These are phyloP conservation scores for Centropus bengalensis DNA, from an alignment of 2,113 vertebrate species.

Conservation along the genomic window DNA sequence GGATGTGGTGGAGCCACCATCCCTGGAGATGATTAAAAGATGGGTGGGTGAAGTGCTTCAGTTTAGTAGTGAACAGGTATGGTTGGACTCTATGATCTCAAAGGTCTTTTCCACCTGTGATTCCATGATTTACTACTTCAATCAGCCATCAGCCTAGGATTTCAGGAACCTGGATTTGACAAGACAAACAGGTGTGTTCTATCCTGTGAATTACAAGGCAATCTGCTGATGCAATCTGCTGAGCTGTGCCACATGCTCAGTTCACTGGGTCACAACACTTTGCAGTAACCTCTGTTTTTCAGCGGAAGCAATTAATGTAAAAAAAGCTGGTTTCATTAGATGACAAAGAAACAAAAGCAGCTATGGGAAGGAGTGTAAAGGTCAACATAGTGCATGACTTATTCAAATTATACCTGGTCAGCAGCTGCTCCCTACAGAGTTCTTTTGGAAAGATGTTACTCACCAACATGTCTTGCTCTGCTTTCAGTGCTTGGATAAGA, in stretches of 20 bases:
- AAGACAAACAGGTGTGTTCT: background rate
- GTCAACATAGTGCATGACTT: background rate
- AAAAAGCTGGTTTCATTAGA: background rate
- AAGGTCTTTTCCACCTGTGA: too few relatives aligned
- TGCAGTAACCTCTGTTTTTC: background rate
- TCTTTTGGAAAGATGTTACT: conserved; percentile 39
- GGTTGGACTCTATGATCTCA: too few relatives aligned
- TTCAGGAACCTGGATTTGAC: background rate
- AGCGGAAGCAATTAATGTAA: background rate
- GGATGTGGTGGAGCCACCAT: too few relatives aligned
- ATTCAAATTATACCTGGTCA: background rate
- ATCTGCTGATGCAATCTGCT: background rate
- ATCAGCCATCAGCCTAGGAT: background rate
- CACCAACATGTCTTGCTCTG: conserved; percentile 88
- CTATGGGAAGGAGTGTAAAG: background rate
- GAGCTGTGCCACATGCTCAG: background rate
- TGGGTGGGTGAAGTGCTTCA: too few relatives aligned
- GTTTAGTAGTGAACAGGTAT: too few relatives aligned
- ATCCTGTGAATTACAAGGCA: background rate
- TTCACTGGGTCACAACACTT: background rate
- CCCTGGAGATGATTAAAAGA: too few relatives aligned
- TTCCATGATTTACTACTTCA: background rate
- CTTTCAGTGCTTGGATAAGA: conserved; percentile 82
- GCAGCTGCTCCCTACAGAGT: background rate
- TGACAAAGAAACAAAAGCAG: background rate